phyloP scores from a whole-genome alignment of 2,113 vertebrate genomes.

The Struthidea cinerea region DNA sequence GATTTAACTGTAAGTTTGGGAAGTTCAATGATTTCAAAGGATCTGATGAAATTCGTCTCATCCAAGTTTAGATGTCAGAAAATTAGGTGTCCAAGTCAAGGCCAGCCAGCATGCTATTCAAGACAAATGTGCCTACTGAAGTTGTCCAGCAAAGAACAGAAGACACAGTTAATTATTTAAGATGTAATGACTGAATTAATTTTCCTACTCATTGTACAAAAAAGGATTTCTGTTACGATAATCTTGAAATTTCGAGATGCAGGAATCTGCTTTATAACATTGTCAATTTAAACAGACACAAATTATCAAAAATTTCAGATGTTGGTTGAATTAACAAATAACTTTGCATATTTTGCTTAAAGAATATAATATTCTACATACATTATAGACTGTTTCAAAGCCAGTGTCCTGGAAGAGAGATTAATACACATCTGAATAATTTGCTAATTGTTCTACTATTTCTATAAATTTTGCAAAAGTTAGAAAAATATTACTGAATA shows the following conservation, averaged over 20 bases:
- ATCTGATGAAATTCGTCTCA: not conserved
- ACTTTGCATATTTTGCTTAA: not conserved
- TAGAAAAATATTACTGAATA: slow-evolving; percentile 15
- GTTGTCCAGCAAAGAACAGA: not conserved
- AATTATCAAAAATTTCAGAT: not conserved
- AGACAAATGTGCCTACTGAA: not conserved
- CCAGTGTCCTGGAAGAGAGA: not conserved
- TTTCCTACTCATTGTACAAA: not conserved
- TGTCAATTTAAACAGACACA: not conserved
- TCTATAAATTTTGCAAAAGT: not conserved
- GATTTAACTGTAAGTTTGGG: not conserved
- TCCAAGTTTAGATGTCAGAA: not conserved
- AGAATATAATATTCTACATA: not conserved
- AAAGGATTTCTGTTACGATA: not conserved
- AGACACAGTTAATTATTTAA: not conserved
- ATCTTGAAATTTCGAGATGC: not conserved
- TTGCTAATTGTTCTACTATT: not conserved
- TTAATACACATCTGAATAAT: not conserved
- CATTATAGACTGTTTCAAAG: not conserved
- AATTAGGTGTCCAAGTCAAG: not conserved
- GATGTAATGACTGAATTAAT: not conserved
- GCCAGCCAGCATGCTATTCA: not conserved
- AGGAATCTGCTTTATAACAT: not conserved
- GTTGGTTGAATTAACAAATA: not conserved
- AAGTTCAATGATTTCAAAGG: not conserved